phyloP scores from a whole-genome alignment of 2,888 invertebrate genomes.

The Volucella bombylans region DNA sequence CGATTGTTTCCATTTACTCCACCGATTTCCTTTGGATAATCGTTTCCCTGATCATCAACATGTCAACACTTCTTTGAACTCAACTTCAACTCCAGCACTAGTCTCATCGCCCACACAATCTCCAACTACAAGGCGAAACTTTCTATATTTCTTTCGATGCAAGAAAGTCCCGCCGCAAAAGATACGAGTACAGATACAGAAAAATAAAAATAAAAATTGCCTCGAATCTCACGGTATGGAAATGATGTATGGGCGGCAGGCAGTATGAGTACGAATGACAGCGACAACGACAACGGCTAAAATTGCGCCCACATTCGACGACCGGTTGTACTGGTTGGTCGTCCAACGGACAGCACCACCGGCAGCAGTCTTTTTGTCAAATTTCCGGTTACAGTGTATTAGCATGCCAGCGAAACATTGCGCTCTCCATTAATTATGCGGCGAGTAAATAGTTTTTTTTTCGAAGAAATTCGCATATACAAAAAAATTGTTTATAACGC shows the following conservation, averaged over 20 bases:
- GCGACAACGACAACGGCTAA: neutral
- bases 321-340: slow-evolving; percentile 38
- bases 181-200: neutral
- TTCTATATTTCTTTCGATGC: slow-evolving; percentile 4
- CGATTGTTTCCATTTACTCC: slow-evolving; percentile 7
- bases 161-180: neutral
- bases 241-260: slow-evolving; percentile 25
- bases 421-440: slow-evolving; percentile 25
- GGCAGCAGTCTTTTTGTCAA: slow-evolving; percentile 19
- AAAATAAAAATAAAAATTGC: no score
- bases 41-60: slow-evolving; percentile 10
- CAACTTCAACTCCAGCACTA: slow-evolving; percentile 2
- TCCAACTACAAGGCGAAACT: slow-evolving; percentile 4
- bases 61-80: slow-evolving; percentile 39
- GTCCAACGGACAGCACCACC: neutral
- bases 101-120: slow-evolving; percentile 8
- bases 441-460: slow-evolving; percentile 15
- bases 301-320: slow-evolving; percentile 43
- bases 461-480: slow-evolving; percentile 16
- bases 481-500: slow-evolving; percentile 1
- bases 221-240: slow-evolving; percentile 15
- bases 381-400: slow-evolving; percentile 44
- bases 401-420: slow-evolving; percentile 40
- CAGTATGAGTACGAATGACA: neutral
- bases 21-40: neutral